Evolutionary conservation across 2,797 vertebrate genomes (phyloP).

Genomic region (Xenopus petersii): DNA sequence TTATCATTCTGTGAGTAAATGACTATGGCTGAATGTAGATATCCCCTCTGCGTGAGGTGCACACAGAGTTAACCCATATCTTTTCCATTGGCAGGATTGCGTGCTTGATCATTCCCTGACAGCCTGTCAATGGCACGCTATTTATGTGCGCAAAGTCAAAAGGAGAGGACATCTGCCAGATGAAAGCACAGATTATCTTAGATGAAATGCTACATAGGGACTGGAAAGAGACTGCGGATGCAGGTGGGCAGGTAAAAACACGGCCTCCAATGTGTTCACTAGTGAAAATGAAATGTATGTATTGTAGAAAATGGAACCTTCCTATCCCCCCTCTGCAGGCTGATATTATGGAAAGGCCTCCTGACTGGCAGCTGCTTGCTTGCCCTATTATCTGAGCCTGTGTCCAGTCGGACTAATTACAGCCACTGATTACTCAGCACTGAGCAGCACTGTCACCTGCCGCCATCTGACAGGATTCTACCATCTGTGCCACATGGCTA

Average conservation of each 20-base stretch:
- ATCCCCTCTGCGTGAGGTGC: no score
- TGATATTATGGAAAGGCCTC: conserved; percentile 36
- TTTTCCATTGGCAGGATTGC: not conserved
- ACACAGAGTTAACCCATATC: not conserved
- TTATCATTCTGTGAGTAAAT: no score
- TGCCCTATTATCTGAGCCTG: conserved; percentile 78
- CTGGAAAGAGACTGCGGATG: not conserved
- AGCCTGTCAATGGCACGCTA: not conserved
- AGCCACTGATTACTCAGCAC: conserved; percentile 82
- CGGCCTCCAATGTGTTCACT: not conserved
- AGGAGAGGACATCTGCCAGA: not conserved
- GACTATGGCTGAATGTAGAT: no score
- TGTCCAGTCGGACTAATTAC: conserved; percentile 83
- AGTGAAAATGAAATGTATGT: conserved; percentile 4
- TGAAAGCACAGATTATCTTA: no score
- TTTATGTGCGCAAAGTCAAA: not conserved
- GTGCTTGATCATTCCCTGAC: not conserved
- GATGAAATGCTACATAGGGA: not conserved
- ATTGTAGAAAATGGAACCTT: conserved; percentile 18
- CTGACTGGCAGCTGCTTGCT: conserved; percentile 79
- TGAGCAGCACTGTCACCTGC: conserved; percentile 76
- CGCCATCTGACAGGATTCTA: conserved; percentile 76
- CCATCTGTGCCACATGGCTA: conserved; percentile 84
- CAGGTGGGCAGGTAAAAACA: not conserved
- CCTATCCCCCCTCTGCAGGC: conserved; percentile 27